Evolutionary conservation across 2,113 vertebrate species (phyloP).

Genomic region (Mixornis gularis): DNA sequence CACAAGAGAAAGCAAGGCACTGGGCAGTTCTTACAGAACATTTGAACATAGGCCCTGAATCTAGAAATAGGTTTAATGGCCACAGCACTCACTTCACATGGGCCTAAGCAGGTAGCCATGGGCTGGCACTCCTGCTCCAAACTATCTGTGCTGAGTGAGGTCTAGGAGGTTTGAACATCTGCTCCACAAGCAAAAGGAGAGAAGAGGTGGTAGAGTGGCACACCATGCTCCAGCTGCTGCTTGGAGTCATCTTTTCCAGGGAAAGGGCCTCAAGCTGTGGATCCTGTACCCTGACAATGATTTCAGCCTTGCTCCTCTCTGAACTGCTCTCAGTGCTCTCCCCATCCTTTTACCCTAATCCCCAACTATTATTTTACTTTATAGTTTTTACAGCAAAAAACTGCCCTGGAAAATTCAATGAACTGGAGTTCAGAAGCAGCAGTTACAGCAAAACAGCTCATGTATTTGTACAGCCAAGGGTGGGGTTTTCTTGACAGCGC

Average conservation of each 20-base stretch:
- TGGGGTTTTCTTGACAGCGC: not conserved
- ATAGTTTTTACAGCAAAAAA: not conserved
- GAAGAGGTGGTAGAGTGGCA: not conserved
- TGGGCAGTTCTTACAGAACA: not conserved
- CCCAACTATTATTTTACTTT: not conserved
- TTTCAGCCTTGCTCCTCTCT: not conserved
- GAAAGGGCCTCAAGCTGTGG: rapidly evolving
- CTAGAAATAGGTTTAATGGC: not conserved
- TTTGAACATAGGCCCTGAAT: rapidly evolving
- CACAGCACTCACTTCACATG: rapidly evolving
- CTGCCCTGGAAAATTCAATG: not conserved
- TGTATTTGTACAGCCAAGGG: not conserved
- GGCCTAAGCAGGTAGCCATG: rapidly evolving
- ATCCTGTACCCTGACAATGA: rapidly evolving
- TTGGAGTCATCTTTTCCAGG: rapidly evolving
- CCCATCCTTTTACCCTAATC: not conserved
- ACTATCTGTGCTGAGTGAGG: not conserved
- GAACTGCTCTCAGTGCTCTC: not conserved
- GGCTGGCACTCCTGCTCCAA: not conserved
- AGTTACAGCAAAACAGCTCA: not conserved
- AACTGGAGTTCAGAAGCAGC: not conserved
- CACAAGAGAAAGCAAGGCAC: not conserved
- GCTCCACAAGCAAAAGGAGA: not conserved
- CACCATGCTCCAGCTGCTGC: not conserved
- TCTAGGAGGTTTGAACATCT: rapidly evolving